Conservation (phyloP, 2,797 vertebrate species). For the Megalops cyprinoides region DNA sequence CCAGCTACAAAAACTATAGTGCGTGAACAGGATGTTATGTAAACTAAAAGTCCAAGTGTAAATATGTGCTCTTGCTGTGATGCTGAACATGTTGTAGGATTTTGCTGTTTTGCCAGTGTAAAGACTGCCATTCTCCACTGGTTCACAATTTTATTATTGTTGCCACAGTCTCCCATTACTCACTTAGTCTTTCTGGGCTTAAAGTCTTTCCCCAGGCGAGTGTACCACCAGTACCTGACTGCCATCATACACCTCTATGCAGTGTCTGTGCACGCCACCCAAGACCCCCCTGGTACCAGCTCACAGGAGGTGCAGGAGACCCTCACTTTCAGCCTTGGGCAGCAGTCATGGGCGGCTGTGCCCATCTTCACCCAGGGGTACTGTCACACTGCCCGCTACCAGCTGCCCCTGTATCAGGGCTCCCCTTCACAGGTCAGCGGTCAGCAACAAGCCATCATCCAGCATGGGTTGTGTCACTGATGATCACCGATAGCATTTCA, state of each 20-base stretch:
- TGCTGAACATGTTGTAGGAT: background rate
- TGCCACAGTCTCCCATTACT: background rate
- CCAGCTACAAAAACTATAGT: no score
- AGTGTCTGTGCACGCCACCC: conserved; percentile 1
- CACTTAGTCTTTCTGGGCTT: conserved; percentile 5
- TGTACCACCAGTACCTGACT: conserved; percentile 41
- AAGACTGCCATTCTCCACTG: background rate
- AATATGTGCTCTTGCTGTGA: no score
- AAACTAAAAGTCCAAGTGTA: no score
- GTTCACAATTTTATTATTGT: background rate
- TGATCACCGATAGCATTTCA: background rate
- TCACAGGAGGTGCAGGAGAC: conserved; percentile 6
- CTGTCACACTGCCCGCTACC: conserved; percentile 46
- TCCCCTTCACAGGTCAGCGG: conserved; percentile 46
- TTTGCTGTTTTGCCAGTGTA: no score
- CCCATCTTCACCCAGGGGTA: conserved; percentile 49
- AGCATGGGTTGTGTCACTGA: no score
- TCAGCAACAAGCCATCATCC: background rate
- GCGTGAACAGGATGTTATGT: no score
- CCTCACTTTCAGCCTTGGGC: background rate
- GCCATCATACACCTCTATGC: conserved; percentile 50
- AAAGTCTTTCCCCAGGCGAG: conserved; percentile 48
- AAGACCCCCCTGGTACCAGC: background rate
- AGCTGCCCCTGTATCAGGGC: conserved; percentile 52
- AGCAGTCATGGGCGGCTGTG: conserved; percentile 50